Conservation (phyloP, 2,113 vertebrate genomes). For the Centropus bengalensis region DNA sequence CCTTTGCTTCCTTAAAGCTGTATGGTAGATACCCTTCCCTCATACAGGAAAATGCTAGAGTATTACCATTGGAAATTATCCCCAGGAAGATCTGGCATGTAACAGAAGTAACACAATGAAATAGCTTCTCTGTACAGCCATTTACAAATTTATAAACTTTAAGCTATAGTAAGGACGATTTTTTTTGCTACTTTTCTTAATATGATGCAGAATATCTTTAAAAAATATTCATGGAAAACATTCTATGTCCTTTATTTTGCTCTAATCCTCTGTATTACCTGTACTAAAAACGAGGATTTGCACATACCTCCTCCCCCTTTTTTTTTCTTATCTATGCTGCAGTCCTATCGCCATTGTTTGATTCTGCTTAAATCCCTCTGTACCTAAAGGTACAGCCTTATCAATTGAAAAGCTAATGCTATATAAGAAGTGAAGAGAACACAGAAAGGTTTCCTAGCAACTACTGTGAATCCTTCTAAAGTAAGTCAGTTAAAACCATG, state of each 20-base stretch:
- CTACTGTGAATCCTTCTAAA: constrained; percentile 76
- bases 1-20: background rate
- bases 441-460: constrained; percentile 81
- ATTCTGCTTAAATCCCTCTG: constrained; percentile 73
- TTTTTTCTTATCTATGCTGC: constrained; percentile 56
- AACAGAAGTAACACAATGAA: constrained; percentile 3
- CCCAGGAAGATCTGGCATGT: background rate
- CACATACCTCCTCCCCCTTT: background rate
- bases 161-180: constrained; percentile 7
- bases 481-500: constrained; percentile 77
- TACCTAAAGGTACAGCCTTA: constrained; percentile 75
- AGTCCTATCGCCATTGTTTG: constrained; percentile 70
- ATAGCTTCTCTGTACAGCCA: background rate
- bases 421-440: constrained; percentile 77
- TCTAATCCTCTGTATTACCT: constrained; percentile 64
- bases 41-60: background rate
- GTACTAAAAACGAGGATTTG: constrained; percentile 64
- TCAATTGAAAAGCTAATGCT: constrained; percentile 77
- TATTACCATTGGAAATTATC: background rate
- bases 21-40: background rate
- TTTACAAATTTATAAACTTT: constrained; percentile 33
- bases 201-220: constrained; percentile 33
- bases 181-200: constrained; percentile 37
- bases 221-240: constrained; percentile 53
- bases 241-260: background rate